phyloP scores from a whole-genome alignment of 2,888 invertebrate genomes.

The Frankliniella fusca region DNA sequence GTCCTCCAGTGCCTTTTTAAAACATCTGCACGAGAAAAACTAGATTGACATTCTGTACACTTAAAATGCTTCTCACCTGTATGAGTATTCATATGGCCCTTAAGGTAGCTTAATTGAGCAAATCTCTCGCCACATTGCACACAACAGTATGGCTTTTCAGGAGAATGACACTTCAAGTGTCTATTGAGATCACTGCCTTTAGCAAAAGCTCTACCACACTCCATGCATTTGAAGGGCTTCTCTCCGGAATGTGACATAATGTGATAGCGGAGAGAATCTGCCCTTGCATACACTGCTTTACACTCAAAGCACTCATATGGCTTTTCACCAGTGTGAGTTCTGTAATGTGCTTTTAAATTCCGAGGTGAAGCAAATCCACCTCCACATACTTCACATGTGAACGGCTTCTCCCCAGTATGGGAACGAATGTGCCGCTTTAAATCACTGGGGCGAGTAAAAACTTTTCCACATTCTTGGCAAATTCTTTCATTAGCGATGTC shows the following conservation, averaged over 20 bases:
- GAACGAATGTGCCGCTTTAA: not conserved
- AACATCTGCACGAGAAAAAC: constrained; percentile 12
- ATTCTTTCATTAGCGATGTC: constrained; percentile 14
- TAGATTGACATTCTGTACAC: constrained; percentile 18
- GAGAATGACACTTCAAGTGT: not conserved
- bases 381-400: not conserved
- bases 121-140: constrained; percentile 2
- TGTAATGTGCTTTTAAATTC: not conserved
- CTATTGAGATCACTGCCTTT: constrained; percentile 19
- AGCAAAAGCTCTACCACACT: constrained; percentile 12
- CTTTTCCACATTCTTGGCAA: constrained; percentile 9
- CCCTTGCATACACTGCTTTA: constrained; percentile 19
- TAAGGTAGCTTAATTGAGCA: constrained; percentile 11
- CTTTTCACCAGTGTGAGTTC: constrained; percentile 6
- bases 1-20: constrained; percentile 9
- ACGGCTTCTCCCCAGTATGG: constrained; percentile 3
- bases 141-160: not conserved
- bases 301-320: constrained; percentile 18
- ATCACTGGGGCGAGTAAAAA: not conserved
- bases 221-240: constrained; percentile 8
- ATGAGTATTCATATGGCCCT: constrained; percentile 12
- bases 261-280: not conserved
- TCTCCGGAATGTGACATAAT: constrained; percentile 6
- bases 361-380: constrained; percentile 8
- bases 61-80: constrained; percentile 25